phyloP scores from a whole-genome alignment of 2,797 vertebrate species.

The Delichon dasypus region DNA sequence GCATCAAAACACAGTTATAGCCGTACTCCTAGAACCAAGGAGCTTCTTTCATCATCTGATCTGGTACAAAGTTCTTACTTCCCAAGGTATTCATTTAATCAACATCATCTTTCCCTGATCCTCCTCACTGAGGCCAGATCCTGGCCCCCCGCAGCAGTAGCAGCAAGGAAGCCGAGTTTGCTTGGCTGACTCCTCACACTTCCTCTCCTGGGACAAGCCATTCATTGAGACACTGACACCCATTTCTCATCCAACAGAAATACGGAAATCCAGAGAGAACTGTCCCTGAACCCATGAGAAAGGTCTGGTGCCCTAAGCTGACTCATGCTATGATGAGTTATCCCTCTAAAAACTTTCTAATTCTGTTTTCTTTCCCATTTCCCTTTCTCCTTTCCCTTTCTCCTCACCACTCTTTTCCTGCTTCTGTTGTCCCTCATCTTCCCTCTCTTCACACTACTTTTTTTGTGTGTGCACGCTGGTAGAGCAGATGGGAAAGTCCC shows the following conservation, averaged over 20 bases:
- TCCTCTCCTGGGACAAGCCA: background rate
- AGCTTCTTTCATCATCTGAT: background rate
- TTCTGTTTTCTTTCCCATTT: background rate
- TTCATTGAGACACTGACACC: background rate
- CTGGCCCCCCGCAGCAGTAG: background rate
- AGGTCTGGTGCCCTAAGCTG: background rate
- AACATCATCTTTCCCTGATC: background rate
- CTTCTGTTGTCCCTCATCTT: background rate
- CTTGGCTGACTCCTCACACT: background rate
- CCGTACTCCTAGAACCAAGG: background rate
- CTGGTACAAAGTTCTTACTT: background rate
- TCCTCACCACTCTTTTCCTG: background rate
- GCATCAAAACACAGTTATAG: background rate
- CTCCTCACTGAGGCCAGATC: background rate
- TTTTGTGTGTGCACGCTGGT: background rate
- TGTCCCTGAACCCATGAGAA: background rate
- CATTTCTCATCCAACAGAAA: background rate
- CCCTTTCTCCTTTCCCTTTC: background rate
- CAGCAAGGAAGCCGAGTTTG: background rate
- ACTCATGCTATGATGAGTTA: background rate
- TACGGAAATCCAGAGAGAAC: background rate
- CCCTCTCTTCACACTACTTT: accelerated
- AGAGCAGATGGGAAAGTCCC: background rate
- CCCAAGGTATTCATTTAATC: background rate
- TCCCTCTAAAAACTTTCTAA: background rate